Base-by-base conservation (phyloP, 2,113 vertebrate genomes). In the Cochlearius cochlearius region DNA sequence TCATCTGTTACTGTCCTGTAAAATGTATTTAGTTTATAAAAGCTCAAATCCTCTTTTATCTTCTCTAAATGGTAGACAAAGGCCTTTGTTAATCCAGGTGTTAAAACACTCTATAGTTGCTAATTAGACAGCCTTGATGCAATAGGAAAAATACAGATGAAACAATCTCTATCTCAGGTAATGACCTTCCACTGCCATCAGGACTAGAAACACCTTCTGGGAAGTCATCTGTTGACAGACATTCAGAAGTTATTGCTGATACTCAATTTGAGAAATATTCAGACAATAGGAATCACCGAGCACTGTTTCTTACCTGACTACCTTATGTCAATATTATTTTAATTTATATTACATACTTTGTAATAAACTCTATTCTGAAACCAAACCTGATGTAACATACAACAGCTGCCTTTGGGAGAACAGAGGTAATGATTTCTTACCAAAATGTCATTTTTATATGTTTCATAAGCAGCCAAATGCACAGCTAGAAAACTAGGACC, bases 391-490 rank as follows among this genome's bases (percentile, higher is more conserved):
- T 18, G 34, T 50, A 88, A 88, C 91, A 59, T 29, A 22, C 18
- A 63, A 20, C 55, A 26, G 75, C 39, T 88, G 74, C 86, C 89
- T 73, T 23, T 64, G 74, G 94, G 84, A 92, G 71, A 92, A 49
- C 10, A 80, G 63, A 2, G 1, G 66, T 53, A 94, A 96, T 67
- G 71, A 95, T 88, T 89, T 86, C 78, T 86, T 74, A 95, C 23
- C 64, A 75, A 96, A 92, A 72, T 36, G 82, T 90, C 74, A 83
- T 88, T 94, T 97, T 95, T 88, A 88, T 50, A 14, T 66, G 92
- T 90, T 95, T 66, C 78, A 49, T 72, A 92, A 92, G 75, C 89
- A 96, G 64, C 26, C 80, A 92, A 92, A 89, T 15, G 43, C 87
- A 67, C 29, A 77, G 63, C 59, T 72, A 68, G 62, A 38, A 73